These are phyloP conservation scores for Mycalesis mineus DNA, from an alignment of 2,888 invertebrate species.

Conservation along the genomic window DNA sequence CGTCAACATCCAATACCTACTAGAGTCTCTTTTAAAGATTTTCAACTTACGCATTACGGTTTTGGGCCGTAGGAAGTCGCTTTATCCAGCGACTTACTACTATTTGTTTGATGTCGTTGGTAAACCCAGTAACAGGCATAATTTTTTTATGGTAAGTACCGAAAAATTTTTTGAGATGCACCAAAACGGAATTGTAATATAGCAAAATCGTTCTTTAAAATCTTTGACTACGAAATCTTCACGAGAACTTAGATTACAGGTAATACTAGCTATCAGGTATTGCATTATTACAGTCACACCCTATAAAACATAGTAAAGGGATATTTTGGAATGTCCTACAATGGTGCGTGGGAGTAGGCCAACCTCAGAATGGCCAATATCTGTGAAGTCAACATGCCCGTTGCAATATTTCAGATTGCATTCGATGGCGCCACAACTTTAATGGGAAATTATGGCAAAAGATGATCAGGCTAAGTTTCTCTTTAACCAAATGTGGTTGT, in stretches of 20 bases:
- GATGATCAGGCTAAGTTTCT: neutral
- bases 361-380: slow-evolving; percentile 7
- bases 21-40: too few relatives aligned
- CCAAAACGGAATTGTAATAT: too few relatives aligned
- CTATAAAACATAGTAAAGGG: neutral
- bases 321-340: slow-evolving; percentile 6
- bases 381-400: neutral
- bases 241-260: too few relatives aligned
- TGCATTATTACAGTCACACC: neutral
- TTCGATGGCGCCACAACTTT: neutral
- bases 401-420: slow-evolving; percentile 5
- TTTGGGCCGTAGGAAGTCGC: neutral
- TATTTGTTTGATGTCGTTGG: too few relatives aligned
- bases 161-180: too few relatives aligned
- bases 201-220: too few relatives aligned
- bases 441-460: neutral
- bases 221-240: too few relatives aligned
- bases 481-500: neutral
- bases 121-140: too few relatives aligned
- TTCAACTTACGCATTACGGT: too few relatives aligned
- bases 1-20: too few relatives aligned
- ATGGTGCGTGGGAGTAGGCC: slow-evolving; percentile 5
- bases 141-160: too few relatives aligned
- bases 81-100: neutral
- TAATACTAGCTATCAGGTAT: neutral